Evolutionary conservation across 2,888 invertebrate species (phyloP), one percentile per base, ranked within the genome.

Genomic region (Mimas tiliae): DNA sequence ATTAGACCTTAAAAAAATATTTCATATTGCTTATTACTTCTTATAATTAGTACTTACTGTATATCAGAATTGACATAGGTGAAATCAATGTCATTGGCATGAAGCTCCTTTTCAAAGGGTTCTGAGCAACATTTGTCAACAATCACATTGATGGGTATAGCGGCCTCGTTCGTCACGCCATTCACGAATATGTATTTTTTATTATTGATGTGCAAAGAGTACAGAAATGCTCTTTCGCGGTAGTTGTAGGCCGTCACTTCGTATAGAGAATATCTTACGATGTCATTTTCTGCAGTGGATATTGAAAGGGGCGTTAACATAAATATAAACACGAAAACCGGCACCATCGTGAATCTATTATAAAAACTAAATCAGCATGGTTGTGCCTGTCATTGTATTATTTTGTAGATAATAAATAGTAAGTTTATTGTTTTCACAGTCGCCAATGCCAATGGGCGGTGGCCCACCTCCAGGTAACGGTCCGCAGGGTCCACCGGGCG

Each of bases 391-490:
- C 45, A 47, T 12, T 34, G 12, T 19, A 33, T 19, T 33, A n/a
- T 27, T 27, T 33, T 34, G 0, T 53, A 2, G 34, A 55, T 27
- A 64, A 34, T 48, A 1, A 27, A 51, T 12, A 6, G 2, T 14
- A 21, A 21, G 53, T n/a, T n/a, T 55, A 45, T 14, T 62, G 65
- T 62, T 53, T 62, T 72, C 72, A 11, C 72, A 91, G 91, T 87
- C 80, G 21, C 86, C 90, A 3, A 89, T 94, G 69, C 89, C 94
- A 11, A 86, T 93, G 90, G 87, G 87, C 77, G 87, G 88, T 2
- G 91, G 90, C 21, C 91, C 89, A 4, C 90, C 91, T 1, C 87
- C 89, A 0, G 91, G 92, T 14, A 91, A 90, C 67, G 91, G 91
- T 0, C 87, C 89, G 0, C 82, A 82, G 14, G 88, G 87, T 0